These are phyloP conservation scores for Agrochola circellaris DNA, from an alignment of 2,888 invertebrate genomes.

Conservation along the genomic window DNA sequence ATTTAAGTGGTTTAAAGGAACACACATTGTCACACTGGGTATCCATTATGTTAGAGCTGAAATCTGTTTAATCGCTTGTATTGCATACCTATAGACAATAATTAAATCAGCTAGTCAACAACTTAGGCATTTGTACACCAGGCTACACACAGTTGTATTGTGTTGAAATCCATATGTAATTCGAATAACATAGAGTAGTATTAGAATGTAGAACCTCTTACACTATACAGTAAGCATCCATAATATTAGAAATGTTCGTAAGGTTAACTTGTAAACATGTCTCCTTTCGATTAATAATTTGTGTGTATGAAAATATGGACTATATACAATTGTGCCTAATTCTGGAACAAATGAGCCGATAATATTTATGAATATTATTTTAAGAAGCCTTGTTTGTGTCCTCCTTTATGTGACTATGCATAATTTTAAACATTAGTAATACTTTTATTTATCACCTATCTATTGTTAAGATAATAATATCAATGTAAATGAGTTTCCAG, in stretches of 20 bases:
- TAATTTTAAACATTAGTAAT: slow-evolving; percentile 81
- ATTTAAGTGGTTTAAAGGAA: slow-evolving; percentile 55
- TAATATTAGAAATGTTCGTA: slow-evolving; percentile 51
- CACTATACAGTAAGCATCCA: slow-evolving; percentile 56
- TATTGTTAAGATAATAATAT: slow-evolving; percentile 74
- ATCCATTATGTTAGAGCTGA: slow-evolving; percentile 66
- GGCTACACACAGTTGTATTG: slow-evolving; percentile 65
- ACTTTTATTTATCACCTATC: slow-evolving; percentile 81
- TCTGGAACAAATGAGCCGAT: slow-evolving; percentile 69
- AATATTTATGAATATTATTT: slow-evolving; percentile 72
- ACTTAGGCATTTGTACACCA: slow-evolving; percentile 73
- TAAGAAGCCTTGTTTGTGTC: slow-evolving; percentile 74
- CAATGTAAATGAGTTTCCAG: slow-evolving; percentile 75
- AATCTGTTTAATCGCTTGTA: slow-evolving; percentile 67
- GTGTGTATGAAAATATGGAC: slow-evolving; percentile 70
- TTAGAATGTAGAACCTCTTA: slow-evolving; percentile 54
- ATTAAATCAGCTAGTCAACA: slow-evolving; percentile 80
- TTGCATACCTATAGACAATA: slow-evolving; percentile 67
- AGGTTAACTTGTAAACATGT: slow-evolving; percentile 51
- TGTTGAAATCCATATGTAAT: slow-evolving; percentile 55
- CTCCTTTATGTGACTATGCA: slow-evolving; percentile 81
- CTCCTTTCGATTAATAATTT: slow-evolving; percentile 64
- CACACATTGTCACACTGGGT: slow-evolving; percentile 63
- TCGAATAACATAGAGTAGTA: slow-evolving; percentile 59
- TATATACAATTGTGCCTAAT: slow-evolving; percentile 68